A percentile compares a stretch with the other conserved stretches of the same genome.
These are phyloP conservation scores for Heliconius ismenius DNA, from an alignment of 2,888 invertebrate species.

Conservation along the genomic window DNA sequence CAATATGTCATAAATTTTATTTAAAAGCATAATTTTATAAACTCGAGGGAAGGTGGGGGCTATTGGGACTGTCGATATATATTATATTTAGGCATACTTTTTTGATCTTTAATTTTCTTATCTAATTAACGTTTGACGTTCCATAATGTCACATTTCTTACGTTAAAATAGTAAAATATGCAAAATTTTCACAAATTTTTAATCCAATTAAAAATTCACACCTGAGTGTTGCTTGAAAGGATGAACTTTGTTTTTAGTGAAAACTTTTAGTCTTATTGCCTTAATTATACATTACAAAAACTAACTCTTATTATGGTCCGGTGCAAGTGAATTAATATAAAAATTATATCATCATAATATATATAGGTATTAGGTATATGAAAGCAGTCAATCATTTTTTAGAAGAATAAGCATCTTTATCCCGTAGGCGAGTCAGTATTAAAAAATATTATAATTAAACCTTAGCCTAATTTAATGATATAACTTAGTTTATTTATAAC, in stretches of 20 bases:
- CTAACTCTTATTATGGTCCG: neutral
- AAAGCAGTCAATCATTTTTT: too few relatives aligned
- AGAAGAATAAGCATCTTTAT: neutral
- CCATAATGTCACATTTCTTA: neutral
- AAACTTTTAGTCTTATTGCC: neutral
- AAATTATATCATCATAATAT: neutral
- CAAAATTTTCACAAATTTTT: conserved; percentile 5
- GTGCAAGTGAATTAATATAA: neutral
- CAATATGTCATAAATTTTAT: conserved; percentile 48
- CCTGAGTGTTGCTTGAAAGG: neutral
- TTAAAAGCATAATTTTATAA: conserved; percentile 35
- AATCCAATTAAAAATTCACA: conserved; percentile 11
- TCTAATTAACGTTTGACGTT: neutral
- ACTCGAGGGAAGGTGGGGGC: neutral
- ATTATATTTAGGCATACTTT: neutral
- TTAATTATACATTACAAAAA: neutral
- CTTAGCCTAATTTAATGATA: too few relatives aligned
- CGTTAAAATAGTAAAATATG: neutral
- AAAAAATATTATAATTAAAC: too few relatives aligned
- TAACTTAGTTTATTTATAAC: too few relatives aligned
- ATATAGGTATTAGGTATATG: too few relatives aligned
- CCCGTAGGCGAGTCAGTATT: neutral
- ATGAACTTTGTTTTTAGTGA: neutral
- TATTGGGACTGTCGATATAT: neutral
- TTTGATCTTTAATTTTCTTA: neutral